phyloP scores from a whole-genome alignment of 1,140 invertebrate species.

The Scaptomyza hsui region DNA sequence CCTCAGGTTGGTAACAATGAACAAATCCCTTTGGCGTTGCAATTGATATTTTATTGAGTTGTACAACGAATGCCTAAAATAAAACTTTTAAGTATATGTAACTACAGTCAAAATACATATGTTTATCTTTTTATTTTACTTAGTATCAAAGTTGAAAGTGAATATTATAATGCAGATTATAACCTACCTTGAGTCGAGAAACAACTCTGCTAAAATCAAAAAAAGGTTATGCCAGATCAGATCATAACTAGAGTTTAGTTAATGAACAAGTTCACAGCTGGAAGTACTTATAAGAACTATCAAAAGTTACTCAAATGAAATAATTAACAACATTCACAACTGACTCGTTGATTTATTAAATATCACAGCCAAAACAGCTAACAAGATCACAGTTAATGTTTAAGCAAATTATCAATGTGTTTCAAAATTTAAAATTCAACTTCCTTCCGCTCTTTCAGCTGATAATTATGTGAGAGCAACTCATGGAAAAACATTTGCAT shows the following conservation, averaged over 20 bases:
- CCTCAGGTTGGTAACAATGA: constrained; percentile 46
- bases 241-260: too few species aligned
- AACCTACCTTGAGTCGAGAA: too few species aligned
- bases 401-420: constrained; percentile 2
- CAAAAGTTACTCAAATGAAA: neutral
- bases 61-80: too few species aligned
- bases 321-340: neutral
- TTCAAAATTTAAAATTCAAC: constrained; percentile 4
- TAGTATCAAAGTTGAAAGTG: too few species aligned
- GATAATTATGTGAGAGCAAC: constrained; percentile 34
- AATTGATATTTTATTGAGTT: constrained; percentile 50
- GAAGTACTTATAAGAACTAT: neutral
- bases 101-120: too few species aligned
- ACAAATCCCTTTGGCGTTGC: constrained; percentile 51
- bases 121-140: too few species aligned
- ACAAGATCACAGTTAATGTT: constrained; percentile 4
- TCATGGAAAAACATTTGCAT: constrained; percentile 37
- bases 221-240: too few species aligned
- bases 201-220: too few species aligned
- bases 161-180: too few species aligned
- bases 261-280: neutral
- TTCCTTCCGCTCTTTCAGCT: constrained; percentile 36
- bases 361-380: neutral
- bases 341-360: neutral
- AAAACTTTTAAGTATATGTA: too few species aligned